Base-by-base conservation (phyloP, 1,140 invertebrate species). In the Zaprionus davidi region DNA sequence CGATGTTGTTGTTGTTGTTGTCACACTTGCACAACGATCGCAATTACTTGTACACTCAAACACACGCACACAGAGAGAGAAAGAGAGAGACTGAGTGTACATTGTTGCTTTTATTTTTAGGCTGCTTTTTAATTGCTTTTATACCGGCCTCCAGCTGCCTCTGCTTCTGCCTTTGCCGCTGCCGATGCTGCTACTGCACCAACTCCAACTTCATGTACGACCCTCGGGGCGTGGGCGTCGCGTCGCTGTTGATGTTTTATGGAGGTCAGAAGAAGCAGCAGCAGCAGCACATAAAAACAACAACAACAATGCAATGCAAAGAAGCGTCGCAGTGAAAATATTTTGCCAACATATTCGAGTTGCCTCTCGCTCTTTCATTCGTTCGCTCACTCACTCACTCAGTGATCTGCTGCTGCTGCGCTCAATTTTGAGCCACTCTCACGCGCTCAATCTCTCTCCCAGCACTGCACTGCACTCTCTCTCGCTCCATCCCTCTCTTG, bases 61-160 rank as follows among this genome's bases (percentile, higher is more conserved):
- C 15, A 46, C 41, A 31, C 28, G 7, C 6, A 7, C 26, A 7
- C 7, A 7, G 6, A 65, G 1, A 55, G 41, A 63, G 1, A 55
- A 34, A 63, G 36, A 41, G 20, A 31, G 64, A 56, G n/a, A 56
- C 17, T 57, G 12, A 22, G 24, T 57, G 51, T 64, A 36, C 46
- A 64, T 75, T 57, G 38, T 46, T 38, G 44, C 15, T 55, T 59
- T 65, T 65, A 66, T 65, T 77, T 64, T 82, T 67, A 59, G 38
- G 71, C 62, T 63, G 31, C 56, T 63, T 79, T 88, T 86, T 83
- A 88, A 88, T 88, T 83, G 82, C 57, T n/a, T n/a, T n/a, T n/a
- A n/a, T n/a, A 69, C 67, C 62, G 49, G 31, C 57, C 76, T 79
- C 58, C 67, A 71, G 59, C 36, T 55, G 57, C 41, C 41, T 5